Evolutionary conservation across 2,888 invertebrate genomes (phyloP).

Genomic region (Cyrtodaria siliqua): DNA sequence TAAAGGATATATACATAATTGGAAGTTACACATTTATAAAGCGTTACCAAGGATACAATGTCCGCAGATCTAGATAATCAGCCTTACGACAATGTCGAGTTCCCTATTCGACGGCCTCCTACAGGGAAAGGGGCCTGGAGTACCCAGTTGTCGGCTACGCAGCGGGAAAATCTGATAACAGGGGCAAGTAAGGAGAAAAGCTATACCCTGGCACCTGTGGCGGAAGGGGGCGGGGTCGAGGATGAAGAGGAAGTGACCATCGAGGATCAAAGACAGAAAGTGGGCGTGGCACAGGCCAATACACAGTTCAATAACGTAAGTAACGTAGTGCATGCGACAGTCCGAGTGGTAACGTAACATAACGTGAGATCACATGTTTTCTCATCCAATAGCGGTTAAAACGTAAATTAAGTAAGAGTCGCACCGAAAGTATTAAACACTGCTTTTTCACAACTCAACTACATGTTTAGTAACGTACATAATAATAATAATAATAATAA

Average conservation of each 20-base stretch:
- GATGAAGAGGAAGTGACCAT: conserved; percentile 64
- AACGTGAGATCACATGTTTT: too few species aligned
- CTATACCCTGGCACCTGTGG: conserved; percentile 72
- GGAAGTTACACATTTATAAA: too few species aligned
- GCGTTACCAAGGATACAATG: conserved; percentile 19
- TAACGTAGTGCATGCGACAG: too few species aligned
- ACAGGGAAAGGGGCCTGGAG: conserved; percentile 60
- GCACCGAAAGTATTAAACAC: too few species aligned
- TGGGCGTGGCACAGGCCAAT: conserved; percentile 31
- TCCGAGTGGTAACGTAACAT: too few species aligned
- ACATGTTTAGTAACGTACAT: too few species aligned
- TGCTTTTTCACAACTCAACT: too few species aligned
- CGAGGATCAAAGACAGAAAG: conserved; percentile 71
- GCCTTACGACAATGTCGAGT: conserved; percentile 83
- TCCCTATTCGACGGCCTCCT: conserved; percentile 74
- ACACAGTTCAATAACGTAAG: conserved; percentile 7
- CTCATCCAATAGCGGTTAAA: too few species aligned
- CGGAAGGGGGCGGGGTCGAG: conserved; percentile 66
- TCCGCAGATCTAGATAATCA: conserved; percentile 74
- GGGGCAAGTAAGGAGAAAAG: conserved; percentile 60
- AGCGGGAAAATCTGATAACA: conserved; percentile 40
- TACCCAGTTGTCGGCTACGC: conserved; percentile 45
- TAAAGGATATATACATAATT: too few species aligned
- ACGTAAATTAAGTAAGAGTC: too few species aligned
- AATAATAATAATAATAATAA: too few species aligned